phyloP scores from a whole-genome alignment of 2,888 invertebrate species.

The Diaphora mendica region DNA sequence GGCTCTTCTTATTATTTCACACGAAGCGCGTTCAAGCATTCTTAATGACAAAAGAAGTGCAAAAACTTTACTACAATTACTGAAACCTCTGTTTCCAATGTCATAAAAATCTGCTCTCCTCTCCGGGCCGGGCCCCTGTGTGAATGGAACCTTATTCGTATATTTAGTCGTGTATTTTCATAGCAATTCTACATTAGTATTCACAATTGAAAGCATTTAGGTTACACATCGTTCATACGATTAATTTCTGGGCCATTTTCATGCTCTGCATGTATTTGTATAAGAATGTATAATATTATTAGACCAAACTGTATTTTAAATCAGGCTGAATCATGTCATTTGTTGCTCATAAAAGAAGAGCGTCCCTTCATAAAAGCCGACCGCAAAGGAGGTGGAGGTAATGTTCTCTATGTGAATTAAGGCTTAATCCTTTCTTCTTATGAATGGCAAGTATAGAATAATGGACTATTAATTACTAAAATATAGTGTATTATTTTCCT shows the following conservation, averaged over 20 bases:
- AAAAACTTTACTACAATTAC: no score
- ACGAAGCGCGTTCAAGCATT: no score
- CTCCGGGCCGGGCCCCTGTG: no score
- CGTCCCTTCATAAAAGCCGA: not conserved
- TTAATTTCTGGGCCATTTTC: no score
- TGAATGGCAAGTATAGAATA: not conserved
- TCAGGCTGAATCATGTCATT: not conserved
- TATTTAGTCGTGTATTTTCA: not conserved
- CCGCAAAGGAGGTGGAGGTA: not conserved
- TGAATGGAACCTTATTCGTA: no score
- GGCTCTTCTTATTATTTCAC: no score
- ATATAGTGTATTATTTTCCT: not conserved
- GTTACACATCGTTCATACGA: not conserved
- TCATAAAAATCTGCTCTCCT: no score
- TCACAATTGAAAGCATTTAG: not conserved
- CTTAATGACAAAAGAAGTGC: no score
- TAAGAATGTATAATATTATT: not conserved
- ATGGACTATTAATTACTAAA: not conserved
- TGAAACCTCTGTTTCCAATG: no score
- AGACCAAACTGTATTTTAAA: not conserved
- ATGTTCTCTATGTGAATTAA: not conserved
- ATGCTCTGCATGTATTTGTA: not conserved
- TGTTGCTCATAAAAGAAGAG: not conserved
- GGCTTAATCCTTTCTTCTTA: not conserved
- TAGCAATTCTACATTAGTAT: not conserved